phyloP scores from a whole-genome alignment of 2,888 invertebrate genomes.

The Anoplius nigerrimus region DNA sequence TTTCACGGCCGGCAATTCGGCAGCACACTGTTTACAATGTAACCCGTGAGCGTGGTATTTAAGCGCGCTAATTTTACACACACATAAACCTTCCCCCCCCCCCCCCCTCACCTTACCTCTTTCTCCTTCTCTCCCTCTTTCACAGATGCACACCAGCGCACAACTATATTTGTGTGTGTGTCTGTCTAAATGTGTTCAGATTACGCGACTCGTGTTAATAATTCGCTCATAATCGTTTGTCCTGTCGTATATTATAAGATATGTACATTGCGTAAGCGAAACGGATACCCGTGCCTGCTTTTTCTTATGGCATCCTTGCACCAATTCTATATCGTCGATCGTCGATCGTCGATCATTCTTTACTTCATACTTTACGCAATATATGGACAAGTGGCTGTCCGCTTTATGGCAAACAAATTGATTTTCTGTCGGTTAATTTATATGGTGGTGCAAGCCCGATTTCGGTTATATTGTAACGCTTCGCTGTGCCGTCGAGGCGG shows the following conservation, averaged over 20 bases:
- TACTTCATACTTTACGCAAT: conserved; percentile 23
- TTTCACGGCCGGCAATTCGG: conserved; percentile 3
- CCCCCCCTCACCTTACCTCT: no score
- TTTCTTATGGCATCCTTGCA: neutral
- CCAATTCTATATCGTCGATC: conserved; percentile 23
- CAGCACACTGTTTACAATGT: neutral
- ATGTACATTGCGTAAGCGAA: neutral
- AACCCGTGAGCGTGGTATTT: no score
- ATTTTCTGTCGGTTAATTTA: conserved; percentile 22
- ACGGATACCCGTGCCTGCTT: neutral
- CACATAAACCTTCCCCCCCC: no score
- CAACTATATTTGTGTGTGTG: no score
- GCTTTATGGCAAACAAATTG: conserved; percentile 34
- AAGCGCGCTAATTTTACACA: no score
- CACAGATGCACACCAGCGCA: no score
- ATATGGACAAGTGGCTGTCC: conserved; percentile 46
- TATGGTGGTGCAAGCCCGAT: conserved; percentile 19
- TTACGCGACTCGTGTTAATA: neutral
- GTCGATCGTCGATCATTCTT: conserved; percentile 20
- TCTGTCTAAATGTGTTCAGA: no score
- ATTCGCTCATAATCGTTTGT: neutral
- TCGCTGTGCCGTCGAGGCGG: no score
- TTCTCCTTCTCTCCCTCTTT: no score
- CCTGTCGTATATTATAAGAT: neutral
- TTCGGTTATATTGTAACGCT: neutral